A percentile compares a stretch with the other conserved stretches of the same genome.
Evolutionary conservation across 1,140 invertebrate species (phyloP).

Genomic region (Hylaeus anthracinus): DNA sequence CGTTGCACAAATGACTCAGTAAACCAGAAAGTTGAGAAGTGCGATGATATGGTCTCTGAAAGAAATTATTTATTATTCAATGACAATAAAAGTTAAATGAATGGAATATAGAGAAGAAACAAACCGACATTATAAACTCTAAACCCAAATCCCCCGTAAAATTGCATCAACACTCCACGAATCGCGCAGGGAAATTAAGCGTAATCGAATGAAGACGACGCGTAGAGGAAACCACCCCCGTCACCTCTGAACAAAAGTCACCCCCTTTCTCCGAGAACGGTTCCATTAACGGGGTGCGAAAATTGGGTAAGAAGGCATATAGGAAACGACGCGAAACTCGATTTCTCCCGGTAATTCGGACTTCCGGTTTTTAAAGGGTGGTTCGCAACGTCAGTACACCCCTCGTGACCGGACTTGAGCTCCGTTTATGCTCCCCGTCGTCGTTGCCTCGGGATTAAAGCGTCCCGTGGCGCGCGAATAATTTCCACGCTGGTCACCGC

Average conservation of each 20-base stretch:
- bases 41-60: too few species aligned
- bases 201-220: too few species aligned
- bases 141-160: too few species aligned
- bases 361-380: conserved; percentile 73
- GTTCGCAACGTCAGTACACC: conserved; percentile 36
- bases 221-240: too few species aligned
- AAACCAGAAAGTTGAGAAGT: too few species aligned
- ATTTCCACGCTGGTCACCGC: conserved; percentile 52
- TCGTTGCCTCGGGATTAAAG: conserved; percentile 64
- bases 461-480: conserved; percentile 69
- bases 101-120: too few species aligned
- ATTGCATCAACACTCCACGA: background rate
- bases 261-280: background rate
- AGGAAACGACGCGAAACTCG: conserved; percentile 80
- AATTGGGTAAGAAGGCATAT: conserved; percentile 79
- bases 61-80: too few species aligned
- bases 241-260: too few species aligned
- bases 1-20: too few species aligned
- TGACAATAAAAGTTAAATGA: too few species aligned
- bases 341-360: conserved; percentile 77
- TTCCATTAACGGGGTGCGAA: conserved; percentile 55
- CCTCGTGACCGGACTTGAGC: conserved; percentile 40
- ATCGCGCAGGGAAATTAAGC: too few species aligned
- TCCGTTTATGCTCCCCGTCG: conserved; percentile 48
- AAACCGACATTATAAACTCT: too few species aligned